Evolutionary conservation across 2,888 invertebrate species (phyloP).

Genomic region (Cloeon dipterum): DNA sequence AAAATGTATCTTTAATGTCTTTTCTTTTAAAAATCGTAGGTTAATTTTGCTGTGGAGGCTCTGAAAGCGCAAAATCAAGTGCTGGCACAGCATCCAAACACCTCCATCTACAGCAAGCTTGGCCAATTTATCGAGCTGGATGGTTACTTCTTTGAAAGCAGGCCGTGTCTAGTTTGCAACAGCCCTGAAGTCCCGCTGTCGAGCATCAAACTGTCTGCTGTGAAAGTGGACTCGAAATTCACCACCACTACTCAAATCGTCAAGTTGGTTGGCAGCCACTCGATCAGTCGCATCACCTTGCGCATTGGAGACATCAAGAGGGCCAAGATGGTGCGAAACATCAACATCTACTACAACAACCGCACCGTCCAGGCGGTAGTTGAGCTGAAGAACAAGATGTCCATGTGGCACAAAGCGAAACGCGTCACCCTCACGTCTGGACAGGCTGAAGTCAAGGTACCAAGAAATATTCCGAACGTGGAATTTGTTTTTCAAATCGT

Average conservation of each 20-base stretch:
- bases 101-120: constrained; percentile 73
- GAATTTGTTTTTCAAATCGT: no score
- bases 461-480: no score
- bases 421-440: constrained; percentile 73
- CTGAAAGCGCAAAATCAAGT: constrained; percentile 74
- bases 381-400: constrained; percentile 87
- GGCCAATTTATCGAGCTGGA: constrained; percentile 89
- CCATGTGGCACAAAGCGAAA: constrained; percentile 94
- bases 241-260: constrained; percentile 96
- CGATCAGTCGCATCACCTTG: constrained; percentile 79
- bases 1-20: neutral
- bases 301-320: constrained; percentile 88
- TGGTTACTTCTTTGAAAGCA: constrained; percentile 88
- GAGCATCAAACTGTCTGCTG: constrained; percentile 75
- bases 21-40: constrained; percentile 22
- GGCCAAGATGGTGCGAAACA: constrained; percentile 89
- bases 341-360: constrained; percentile 94
- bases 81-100: constrained; percentile 79
- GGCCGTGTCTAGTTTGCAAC: constrained; percentile 93
- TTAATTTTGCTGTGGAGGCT: constrained; percentile 67
- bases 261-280: constrained; percentile 85
- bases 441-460: constrained; percentile 86
- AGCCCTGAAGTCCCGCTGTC: constrained; percentile 87
- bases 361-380: constrained; percentile 90
- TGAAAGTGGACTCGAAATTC: constrained; percentile 92